Evolutionary conservation across 2,888 invertebrate species (phyloP).

Genomic region (Clusia tigrina): DNA sequence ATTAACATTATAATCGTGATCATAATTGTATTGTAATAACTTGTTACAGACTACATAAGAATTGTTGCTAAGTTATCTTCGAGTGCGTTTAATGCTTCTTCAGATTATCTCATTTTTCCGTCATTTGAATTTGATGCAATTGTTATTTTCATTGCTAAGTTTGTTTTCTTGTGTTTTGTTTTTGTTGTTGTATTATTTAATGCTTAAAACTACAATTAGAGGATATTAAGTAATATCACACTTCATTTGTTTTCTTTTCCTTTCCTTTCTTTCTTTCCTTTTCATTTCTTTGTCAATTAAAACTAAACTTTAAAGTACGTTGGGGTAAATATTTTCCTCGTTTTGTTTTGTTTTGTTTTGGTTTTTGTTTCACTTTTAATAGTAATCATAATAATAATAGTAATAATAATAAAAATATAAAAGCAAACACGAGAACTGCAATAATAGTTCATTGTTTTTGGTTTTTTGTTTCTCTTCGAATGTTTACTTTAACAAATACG

Average conservation of each 20-base stretch:
- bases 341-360: slow-evolving; percentile 20
- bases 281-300: slow-evolving; percentile 23
- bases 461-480: not conserved
- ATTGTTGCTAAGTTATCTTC: slow-evolving; percentile 25
- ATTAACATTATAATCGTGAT: no score
- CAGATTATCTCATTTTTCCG: no score
- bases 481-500: no score
- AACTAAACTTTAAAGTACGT: slow-evolving; percentile 34
- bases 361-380: slow-evolving; percentile 18
- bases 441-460: not conserved
- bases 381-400: slow-evolving; percentile 21
- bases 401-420: not conserved
- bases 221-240: slow-evolving; percentile 58
- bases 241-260: slow-evolving; percentile 34
- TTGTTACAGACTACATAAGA: slow-evolving; percentile 14
- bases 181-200: slow-evolving; percentile 21
- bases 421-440: slow-evolving; percentile 2
- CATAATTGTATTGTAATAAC: no score
- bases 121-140: no score
- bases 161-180: slow-evolving; percentile 9
- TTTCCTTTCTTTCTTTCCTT: no score
- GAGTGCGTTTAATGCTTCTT: slow-evolving; percentile 30
- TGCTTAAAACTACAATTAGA: slow-evolving; percentile 43
- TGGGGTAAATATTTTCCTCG: no score
- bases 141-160: no score